Evolutionary conservation across 2,888 invertebrate species (phyloP), one percentile per base, ranked within the genome.

Genomic region (Octodonta nipae): DNA sequence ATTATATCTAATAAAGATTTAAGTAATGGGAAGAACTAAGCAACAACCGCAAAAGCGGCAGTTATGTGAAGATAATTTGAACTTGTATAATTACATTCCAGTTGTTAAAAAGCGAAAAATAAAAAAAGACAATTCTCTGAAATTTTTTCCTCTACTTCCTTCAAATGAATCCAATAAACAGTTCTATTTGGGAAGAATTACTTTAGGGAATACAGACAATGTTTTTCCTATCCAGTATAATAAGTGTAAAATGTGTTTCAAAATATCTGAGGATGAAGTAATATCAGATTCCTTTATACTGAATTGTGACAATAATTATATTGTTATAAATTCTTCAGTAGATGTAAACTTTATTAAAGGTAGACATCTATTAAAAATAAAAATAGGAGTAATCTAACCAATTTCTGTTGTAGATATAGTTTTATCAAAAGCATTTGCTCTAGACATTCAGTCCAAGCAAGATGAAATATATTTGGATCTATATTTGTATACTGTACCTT

Each of bases 121-220:
- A 22, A 35, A 20, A 10, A 36, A 28, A 28, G 29, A 14, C 2
- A 27, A 26, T 13, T 5, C 20, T 8, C 22, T n/a, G 20, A 34
- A 32, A 15, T 30, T 11, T 37, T 35, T 28, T 15, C 17, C 42
- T 15, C 30, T 42, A 24, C 15, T 40, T 11, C 13, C 10, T 7
- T 33, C 39, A 1, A 32, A 32, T 11, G 38, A 47, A 10, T 11
- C 33, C 6, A 36, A 43, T 12, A 44, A 37, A 27, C 27, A 44
- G 20, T 47, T 39, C 37, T 38, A 42, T 37, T 31, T 50, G 26
- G 57, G 56, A 10, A 45, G 50, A 30, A 28, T 57, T 17, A 33
- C 41, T 22, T 33, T 58, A 33, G 58, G 60, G 4, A 41, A 33
- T 15, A 53, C 52, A 15, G 44, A 37, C 33, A 56, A 55, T 38